Percentiles rank a stretch among this genome's conserved stretches.
Conservation (phyloP, 64 coral and sea anemone genomes). For the Stichodactyla mertensii region DNA sequence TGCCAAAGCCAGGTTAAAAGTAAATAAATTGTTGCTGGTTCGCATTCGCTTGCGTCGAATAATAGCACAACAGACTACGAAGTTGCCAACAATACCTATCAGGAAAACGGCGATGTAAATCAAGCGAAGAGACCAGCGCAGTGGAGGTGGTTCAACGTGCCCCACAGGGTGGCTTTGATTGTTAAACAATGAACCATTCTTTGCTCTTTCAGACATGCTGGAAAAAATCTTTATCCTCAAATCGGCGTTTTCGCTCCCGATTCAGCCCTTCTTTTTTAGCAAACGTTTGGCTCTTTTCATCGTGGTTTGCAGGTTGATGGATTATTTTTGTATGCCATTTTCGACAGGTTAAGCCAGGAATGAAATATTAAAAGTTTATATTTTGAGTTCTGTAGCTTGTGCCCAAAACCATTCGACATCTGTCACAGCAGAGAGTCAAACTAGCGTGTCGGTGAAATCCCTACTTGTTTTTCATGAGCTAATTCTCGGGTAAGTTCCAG, state of each 20-base stretch:
- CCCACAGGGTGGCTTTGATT: conserved; percentile 1
- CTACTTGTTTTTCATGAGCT: conserved; percentile 8
- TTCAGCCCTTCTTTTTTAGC: too few species aligned
- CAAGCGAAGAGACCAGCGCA: conserved; percentile 74
- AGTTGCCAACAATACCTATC: conserved; percentile 72
- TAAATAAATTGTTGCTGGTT: conserved; percentile 82
- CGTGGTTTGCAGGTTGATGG: not conserved
- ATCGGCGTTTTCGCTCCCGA: not conserved
- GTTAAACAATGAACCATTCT: conserved; percentile 3
- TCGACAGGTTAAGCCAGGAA: not conserved
- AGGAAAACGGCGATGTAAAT: conserved; percentile 60
- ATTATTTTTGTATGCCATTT: not conserved
- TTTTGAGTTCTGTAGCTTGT: conserved; percentile 1
- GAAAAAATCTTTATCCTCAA: not conserved
- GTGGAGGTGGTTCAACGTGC: not conserved
- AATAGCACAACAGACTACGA: conserved; percentile 70
- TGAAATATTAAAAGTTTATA: not conserved
- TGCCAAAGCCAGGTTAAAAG: conserved; percentile 70
- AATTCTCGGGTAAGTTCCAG: not conserved
- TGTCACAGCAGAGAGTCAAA: not conserved
- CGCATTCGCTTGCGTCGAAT: conserved; percentile 52
- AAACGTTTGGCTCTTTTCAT: not conserved
- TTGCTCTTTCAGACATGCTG: not conserved
- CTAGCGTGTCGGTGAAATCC: not conserved
- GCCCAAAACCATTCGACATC: not conserved